A percentile compares a stretch with the other conserved stretches of the same genome.
These are phyloP conservation scores for Etheostoma nigrum DNA, from an alignment of 2,797 vertebrate genomes.

Conservation along the genomic window DNA sequence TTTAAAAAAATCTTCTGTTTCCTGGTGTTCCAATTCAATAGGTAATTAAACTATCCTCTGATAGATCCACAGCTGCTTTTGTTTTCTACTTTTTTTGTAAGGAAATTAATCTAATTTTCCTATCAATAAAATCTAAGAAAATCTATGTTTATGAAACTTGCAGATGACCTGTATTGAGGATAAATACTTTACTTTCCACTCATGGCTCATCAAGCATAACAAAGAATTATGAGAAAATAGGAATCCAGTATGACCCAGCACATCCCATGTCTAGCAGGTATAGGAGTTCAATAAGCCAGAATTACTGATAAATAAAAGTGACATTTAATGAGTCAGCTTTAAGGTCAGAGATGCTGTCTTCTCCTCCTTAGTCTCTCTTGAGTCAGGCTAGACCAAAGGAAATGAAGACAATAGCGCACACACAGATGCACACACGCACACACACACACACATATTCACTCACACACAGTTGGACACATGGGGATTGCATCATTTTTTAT, in stretches of 20 bases:
- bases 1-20: not conserved
- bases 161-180: not conserved
- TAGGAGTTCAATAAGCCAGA: slow-evolving; percentile 36
- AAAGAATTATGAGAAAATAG: slow-evolving; percentile 36
- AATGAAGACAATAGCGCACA: slow-evolving; percentile 28
- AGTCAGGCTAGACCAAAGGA: slow-evolving; percentile 34
- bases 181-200: not conserved
- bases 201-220: not conserved
- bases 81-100: not conserved
- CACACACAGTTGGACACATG: slow-evolving; percentile 40
- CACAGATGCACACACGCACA: slow-evolving; percentile 16
- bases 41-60: not conserved
- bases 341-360: slow-evolving; percentile 54
- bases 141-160: not conserved
- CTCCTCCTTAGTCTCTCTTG: slow-evolving; percentile 28
- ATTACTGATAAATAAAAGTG: slow-evolving; percentile 54
- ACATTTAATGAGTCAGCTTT: slow-evolving; percentile 51
- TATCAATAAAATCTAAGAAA: slow-evolving; percentile 4
- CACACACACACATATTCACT: slow-evolving; percentile 29
- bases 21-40: not conserved
- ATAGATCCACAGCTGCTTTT: slow-evolving; percentile 11
- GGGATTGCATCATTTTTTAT: slow-evolving; percentile 77
- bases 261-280: slow-evolving; percentile 8
- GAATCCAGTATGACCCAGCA: slow-evolving; percentile 17
- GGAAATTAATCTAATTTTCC: not conserved